Conservation (phyloP, 1,140 invertebrate genomes). For the Onthophagus taurus region DNA sequence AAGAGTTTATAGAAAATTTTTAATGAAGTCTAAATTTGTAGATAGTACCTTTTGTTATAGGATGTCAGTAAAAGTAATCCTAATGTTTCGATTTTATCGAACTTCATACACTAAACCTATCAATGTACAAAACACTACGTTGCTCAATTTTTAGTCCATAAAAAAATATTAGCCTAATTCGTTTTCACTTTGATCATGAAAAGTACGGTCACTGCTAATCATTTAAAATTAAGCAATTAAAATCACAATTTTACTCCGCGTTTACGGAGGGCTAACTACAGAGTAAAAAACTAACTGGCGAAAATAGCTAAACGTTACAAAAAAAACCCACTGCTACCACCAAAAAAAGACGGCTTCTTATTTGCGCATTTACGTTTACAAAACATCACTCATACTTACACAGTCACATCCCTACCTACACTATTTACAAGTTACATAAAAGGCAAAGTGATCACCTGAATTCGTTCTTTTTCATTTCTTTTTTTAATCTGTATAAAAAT, state of each 20-base stretch:
- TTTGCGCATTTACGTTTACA: too few species aligned
- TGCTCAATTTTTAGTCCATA: too few species aligned
- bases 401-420: conserved; percentile 18
- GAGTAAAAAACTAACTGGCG: conserved; percentile 3
- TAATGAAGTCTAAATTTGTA: too few species aligned
- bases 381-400: conserved; percentile 23
- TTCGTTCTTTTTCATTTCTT: conserved; percentile 22
- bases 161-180: conserved; percentile 34
- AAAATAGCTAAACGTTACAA: conserved; percentile 5
- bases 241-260: conserved; percentile 6
- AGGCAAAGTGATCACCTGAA: conserved; percentile 35
- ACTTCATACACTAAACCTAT: conserved; percentile 22
- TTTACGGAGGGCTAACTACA: background rate
- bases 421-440: conserved; percentile 29
- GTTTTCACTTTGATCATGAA: conserved; percentile 17
- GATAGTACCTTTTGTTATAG: too few species aligned
- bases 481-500: conserved; percentile 32
- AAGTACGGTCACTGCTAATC: conserved; percentile 8
- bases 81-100: too few species aligned
- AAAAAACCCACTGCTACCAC: conserved; percentile 13
- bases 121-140: conserved; percentile 39
- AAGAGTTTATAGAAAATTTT: too few species aligned
- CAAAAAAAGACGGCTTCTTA: background rate
- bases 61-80: too few species aligned
- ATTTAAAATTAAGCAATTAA: conserved; percentile 7